Conservation (phyloP, 2,888 invertebrate species). For the Agonopterix alstromeriana region DNA sequence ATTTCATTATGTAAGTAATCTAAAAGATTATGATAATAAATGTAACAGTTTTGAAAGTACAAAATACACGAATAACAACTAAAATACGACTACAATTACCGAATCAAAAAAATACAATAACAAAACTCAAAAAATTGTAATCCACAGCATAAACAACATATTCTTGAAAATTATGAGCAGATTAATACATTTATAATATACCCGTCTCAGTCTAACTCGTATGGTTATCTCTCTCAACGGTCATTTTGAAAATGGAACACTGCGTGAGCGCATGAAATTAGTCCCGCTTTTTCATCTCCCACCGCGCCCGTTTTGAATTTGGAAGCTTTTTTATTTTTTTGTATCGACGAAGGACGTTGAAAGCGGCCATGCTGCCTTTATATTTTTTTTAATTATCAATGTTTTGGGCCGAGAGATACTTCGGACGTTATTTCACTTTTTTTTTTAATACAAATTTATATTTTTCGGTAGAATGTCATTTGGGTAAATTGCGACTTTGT, state of each 20-base stretch:
- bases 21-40: background rate
- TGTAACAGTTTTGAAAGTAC: background rate
- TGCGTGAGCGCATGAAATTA: conserved; percentile 68
- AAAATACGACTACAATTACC: background rate
- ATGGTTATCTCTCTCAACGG: conserved; percentile 20
- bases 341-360: conserved; percentile 41
- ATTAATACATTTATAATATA: conserved; percentile 68
- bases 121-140: conserved; percentile 16
- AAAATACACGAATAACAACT: background rate
- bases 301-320: conserved; percentile 64
- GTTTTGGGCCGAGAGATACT: conserved; percentile 23
- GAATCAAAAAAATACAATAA: background rate
- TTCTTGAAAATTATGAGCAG: conserved; percentile 61
- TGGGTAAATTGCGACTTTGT: conserved; percentile 37
- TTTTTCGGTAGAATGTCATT: conserved; percentile 49
- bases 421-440: conserved; percentile 20
- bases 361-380: conserved; percentile 52
- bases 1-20: too few relatives aligned
- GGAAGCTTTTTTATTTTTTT: conserved; percentile 46
- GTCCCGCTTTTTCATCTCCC: conserved; percentile 68
- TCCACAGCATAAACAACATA: conserved; percentile 54
- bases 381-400: conserved; percentile 59
- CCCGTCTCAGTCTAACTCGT: conserved; percentile 23
- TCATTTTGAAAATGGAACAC: conserved; percentile 65
- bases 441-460: conserved; percentile 26